Base-by-base conservation (phyloP, 2,888 invertebrate genomes). In the Temnothorax rugatulus region DNA sequence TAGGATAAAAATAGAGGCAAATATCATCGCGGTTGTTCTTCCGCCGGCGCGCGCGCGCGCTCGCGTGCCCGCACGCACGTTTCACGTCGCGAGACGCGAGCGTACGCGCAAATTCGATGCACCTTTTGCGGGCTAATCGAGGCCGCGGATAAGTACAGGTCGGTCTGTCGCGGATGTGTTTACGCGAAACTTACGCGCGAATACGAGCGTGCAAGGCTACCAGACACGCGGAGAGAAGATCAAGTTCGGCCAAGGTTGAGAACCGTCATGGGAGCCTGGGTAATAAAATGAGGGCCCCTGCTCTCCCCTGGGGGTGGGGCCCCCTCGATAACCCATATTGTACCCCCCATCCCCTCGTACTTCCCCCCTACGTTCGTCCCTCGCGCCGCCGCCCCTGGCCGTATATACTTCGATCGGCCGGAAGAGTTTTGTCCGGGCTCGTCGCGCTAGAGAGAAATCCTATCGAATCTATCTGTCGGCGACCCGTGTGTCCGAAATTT, bases 281-380 rank as follows among this genome's bases (percentile, higher is more conserved):
- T 94, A 95, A 95, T 94, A 95, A 95, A 95, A 94, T 95, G 95
- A 94, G 94, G 93, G 93, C 94, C 94, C 93, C 94, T 94, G 94
- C 90, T 92, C 92, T 94, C 93, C 93, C 93, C 92, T 92, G 93
- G 93, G 93, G 94, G 94, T 92, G 94, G 93, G 93, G 93, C 94
- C 94, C 92, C 94, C 94, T 94, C 94, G 94, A 94, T 94, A 94
- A 95, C 94, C 94, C 94, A 94, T 94, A 94, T 94, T 94, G 94
- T 94, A 93, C 94, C 94, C 93, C 93, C 93, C 89, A 87, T 88
- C 90, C 90, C 91, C 88, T 90, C 90, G 85, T 82, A 84, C 89
- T 88, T 86, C 90, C 90, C 90, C 89, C 88, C 87, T 86, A 81
- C 84, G 82, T 85, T 87, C 88, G 87, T 88, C 89, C 92, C 89